Conservation (phyloP, 2,797 vertebrate genomes). For the Hypotaenidia philippensis region DNA sequence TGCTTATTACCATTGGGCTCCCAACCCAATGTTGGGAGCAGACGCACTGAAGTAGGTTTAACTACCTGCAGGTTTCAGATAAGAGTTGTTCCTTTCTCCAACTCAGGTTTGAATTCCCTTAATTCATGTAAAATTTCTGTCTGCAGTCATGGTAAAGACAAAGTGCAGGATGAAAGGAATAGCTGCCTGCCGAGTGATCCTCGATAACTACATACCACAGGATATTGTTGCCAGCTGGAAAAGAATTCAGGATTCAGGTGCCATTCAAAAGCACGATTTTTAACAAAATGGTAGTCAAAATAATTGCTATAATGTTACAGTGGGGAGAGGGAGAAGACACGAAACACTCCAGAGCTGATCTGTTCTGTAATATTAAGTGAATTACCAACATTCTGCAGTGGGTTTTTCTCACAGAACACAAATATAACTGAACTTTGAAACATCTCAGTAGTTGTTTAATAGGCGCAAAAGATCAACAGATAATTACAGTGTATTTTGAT, state of each 20-base stretch:
- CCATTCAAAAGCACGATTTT: conserved; percentile 31
- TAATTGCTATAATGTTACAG: background rate
- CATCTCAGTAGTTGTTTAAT: conserved; percentile 39
- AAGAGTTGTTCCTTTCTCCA: conserved; percentile 39
- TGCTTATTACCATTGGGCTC: conserved; percentile 1
- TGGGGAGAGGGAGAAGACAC: background rate
- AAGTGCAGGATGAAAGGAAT: conserved; percentile 38
- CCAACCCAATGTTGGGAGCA: conserved; percentile 3
- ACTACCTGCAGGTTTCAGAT: conserved; percentile 60
- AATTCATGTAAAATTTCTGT: conserved; percentile 47
- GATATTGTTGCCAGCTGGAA: background rate
- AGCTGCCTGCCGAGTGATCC: background rate
- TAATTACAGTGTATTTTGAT: conserved; percentile 58
- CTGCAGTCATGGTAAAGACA: conserved; percentile 49
- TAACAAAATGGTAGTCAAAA: conserved; percentile 22
- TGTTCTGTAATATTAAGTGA: background rate
- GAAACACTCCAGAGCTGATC: background rate
- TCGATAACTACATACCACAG: background rate
- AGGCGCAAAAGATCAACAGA: conserved; percentile 42
- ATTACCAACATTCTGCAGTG: conserved; percentile 24
- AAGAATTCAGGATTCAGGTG: background rate
- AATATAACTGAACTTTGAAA: conserved; percentile 54
- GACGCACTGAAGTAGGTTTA: conserved; percentile 34
- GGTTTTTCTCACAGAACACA: conserved; percentile 23
- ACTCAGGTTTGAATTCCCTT: conserved; percentile 5